Conservation (phyloP, 2,113 vertebrate species). For the Myiopsitta monachus region DNA sequence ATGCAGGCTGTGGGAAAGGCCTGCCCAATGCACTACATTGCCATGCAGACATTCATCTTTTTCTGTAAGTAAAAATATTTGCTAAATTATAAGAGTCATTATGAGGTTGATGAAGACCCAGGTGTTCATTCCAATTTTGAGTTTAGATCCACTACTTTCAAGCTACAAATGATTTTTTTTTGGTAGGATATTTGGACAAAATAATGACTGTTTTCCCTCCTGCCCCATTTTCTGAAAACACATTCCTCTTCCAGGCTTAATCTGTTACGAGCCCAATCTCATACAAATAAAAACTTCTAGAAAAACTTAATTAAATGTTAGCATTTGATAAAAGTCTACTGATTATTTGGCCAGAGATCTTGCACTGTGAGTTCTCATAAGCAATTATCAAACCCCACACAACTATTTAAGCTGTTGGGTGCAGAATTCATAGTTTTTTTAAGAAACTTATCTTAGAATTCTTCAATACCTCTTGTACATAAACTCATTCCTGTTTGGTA, state of each 20-base stretch:
- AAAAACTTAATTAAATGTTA: background rate
- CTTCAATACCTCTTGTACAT: background rate
- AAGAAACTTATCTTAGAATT: background rate
- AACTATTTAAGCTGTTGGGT: background rate
- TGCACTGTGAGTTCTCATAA: background rate
- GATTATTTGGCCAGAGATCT: background rate
- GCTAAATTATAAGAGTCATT: background rate
- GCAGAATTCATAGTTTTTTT: background rate
- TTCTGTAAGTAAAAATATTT: background rate
- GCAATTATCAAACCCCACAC: background rate
- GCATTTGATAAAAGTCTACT: background rate
- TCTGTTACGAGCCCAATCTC: background rate
- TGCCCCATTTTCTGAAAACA: background rate
- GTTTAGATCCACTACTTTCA: background rate
- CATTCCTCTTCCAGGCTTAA: background rate
- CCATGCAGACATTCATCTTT: background rate
- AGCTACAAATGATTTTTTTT: background rate
- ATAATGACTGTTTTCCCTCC: background rate
- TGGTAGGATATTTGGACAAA: background rate
- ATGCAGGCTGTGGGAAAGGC: fast-evolving
- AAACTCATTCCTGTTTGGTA: background rate
- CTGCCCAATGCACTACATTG: background rate
- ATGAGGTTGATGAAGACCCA: background rate
- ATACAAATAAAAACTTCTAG: background rate
- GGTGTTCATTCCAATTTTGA: background rate